Percentiles rank a stretch among this genome's conserved stretches.
These are phyloP conservation scores for Tetrao urogallus DNA, from an alignment of 2,113 vertebrate genomes.

Conservation along the genomic window DNA sequence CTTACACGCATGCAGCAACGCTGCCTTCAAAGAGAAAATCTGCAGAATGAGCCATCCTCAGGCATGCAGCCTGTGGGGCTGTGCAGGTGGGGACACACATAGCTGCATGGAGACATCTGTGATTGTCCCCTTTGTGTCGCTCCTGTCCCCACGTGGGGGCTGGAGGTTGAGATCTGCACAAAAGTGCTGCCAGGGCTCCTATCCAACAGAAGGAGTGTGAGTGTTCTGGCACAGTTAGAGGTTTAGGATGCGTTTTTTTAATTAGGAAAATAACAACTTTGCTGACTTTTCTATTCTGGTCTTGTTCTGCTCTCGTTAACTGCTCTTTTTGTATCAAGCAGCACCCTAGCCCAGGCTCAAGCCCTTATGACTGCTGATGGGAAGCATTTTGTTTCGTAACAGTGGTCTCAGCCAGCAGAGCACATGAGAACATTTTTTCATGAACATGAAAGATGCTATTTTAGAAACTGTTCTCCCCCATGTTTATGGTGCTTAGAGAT, in stretches of 20 bases:
- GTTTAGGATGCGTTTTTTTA: neutral
- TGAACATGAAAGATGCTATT: constrained; percentile 28
- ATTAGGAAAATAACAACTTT: neutral
- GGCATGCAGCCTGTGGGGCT: fast-evolving
- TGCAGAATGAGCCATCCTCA: neutral
- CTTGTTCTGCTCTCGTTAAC: neutral
- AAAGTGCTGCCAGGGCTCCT: neutral
- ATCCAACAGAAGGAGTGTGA: neutral
- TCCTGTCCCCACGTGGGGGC: neutral
- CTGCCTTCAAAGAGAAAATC: neutral
- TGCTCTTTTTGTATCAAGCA: neutral
- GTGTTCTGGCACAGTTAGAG: neutral
- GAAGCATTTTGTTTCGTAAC: constrained; percentile 64
- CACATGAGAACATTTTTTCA: constrained; percentile 47
- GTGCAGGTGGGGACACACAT: neutral
- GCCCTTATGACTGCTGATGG: neutral
- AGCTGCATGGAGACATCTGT: fast-evolving
- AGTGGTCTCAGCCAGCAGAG: constrained; percentile 16
- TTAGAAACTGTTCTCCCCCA: constrained; percentile 39
- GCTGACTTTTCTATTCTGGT: constrained; percentile 4
- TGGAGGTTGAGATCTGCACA: neutral
- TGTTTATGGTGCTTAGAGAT: constrained; percentile 25
- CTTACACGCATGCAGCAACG: neutral
- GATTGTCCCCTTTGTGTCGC: neutral
- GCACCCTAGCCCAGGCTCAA: neutral